Evolutionary conservation across 2,888 invertebrate species (phyloP).

Genomic region (Zele albiditarsus): DNA sequence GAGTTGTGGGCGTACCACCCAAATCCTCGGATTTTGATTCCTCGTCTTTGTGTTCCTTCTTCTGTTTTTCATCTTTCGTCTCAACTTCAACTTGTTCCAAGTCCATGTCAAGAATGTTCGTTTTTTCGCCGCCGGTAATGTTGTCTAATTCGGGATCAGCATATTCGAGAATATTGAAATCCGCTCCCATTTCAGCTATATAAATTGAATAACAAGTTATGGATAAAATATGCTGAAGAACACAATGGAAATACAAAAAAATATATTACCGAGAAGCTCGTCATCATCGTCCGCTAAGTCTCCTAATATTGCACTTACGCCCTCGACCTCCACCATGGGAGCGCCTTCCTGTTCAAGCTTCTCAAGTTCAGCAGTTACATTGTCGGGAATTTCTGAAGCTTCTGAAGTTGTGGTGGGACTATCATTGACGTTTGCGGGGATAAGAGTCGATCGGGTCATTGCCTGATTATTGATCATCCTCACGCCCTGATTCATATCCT

Average conservation of each 20-base stretch:
- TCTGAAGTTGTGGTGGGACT: conserved; percentile 64
- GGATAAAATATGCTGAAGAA: neutral
- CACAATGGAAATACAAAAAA: neutral
- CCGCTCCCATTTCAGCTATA: conserved; percentile 91
- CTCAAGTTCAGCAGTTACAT: conserved; percentile 80
- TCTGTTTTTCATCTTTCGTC: conserved; percentile 77
- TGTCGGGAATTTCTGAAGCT: conserved; percentile 79
- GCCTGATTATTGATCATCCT: conserved; percentile 63
- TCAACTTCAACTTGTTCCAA: conserved; percentile 84
- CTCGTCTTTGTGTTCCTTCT: conserved; percentile 67
- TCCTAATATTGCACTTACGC: conserved; percentile 86
- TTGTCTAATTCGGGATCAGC: conserved; percentile 94
- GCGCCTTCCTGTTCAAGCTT: conserved; percentile 81
- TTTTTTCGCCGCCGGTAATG: conserved; percentile 84
- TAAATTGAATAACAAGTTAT: conserved; percentile 44
- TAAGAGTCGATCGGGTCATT: conserved; percentile 63
- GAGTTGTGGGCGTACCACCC: conserved; percentile 52
- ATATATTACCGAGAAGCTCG: conserved; percentile 79
- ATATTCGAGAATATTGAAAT: conserved; percentile 96
- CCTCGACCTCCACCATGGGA: conserved; percentile 77
- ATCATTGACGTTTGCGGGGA: conserved; percentile 63
- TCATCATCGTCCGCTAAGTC: conserved; percentile 91
- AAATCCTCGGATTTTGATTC: conserved; percentile 61
- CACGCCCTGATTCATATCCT: conserved; percentile 63
- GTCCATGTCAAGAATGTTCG: conserved; percentile 90